Base-by-base conservation (phyloP, 2,888 invertebrate species). In the Myopa tessellatipennis region DNA sequence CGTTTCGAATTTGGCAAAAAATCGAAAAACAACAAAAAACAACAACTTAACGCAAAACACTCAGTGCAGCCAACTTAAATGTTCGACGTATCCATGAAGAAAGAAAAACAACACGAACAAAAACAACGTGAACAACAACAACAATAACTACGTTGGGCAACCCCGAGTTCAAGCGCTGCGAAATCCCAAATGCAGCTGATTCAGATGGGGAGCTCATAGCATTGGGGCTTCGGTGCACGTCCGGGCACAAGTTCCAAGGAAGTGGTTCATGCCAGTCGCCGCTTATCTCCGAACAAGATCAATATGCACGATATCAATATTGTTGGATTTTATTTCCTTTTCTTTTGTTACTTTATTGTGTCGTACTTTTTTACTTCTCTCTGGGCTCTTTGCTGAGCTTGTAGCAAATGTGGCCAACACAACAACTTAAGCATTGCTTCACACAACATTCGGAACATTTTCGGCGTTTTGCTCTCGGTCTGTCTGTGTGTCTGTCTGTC, bases 281-380 rank as follows among this genome's bases (percentile, higher is more conserved):
- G 60, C 69, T 88, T 88, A 88, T 88, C 88, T 84, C 79, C 82
- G 83, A 87, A 87, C 88, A 88, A 88, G 88, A 88, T 88, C 88
- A 87, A 88, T 88, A 88, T 87, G 87, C 88, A 88, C 88, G 88
- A 88, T 88, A 88, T 88, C 87, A 88, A 88, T 88, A 87, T 84
- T 85, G 86, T 85, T 83, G 78, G 60, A n/a, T 74, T 36, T 67
- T 67, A 14, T 65, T 74, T 38, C 14, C 52, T 18, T 71, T 36
- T 38, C 7, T 71, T 36, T 50, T 50, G 18, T 10, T 63, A 16
- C 55, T 65, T 26, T 63, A 12, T 50, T 40, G 14, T 26, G 10
- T 38, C 79, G 78, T 76, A 78, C 79, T 78, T n/a, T 26, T 40
- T 58, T 45, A 1, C 50, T 50, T 1, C 16, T n/a, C 38, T 45